These are phyloP conservation scores for Erebia epiphron DNA, from an alignment of 2,888 invertebrate genomes.

Conservation along the genomic window DNA sequence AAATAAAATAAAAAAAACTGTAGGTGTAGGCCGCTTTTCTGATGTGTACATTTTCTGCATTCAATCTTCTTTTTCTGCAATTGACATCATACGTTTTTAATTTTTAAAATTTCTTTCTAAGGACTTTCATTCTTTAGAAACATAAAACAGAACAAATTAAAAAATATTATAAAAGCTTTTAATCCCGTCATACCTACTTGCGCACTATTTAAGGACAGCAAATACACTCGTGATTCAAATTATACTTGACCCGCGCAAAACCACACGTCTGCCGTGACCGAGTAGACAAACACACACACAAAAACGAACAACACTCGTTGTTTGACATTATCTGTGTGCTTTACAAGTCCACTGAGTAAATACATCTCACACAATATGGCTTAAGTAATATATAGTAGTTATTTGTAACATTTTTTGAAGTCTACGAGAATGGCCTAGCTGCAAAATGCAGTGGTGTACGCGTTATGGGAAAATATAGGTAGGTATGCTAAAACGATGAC, in stretches of 20 bases:
- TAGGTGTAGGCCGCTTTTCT: no score
- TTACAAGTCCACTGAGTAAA: conserved; percentile 61
- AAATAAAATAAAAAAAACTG: no score
- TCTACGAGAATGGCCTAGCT: not conserved
- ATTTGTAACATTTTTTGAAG: conserved; percentile 9
- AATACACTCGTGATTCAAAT: conserved; percentile 59
- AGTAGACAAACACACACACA: conserved; percentile 63
- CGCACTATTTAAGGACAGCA: conserved; percentile 47
- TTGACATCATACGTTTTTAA: no score
- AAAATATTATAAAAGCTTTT: conserved; percentile 8
- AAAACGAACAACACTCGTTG: conserved; percentile 60
- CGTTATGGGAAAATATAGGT: not conserved
- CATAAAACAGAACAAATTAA: not conserved
- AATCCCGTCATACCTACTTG: conserved; percentile 36
- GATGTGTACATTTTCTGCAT: no score
- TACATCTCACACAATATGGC: conserved; percentile 37
- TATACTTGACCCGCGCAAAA: conserved; percentile 69
- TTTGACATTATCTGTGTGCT: conserved; percentile 69
- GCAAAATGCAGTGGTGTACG: not conserved
- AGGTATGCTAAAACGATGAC: not conserved
- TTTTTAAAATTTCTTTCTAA: no score
- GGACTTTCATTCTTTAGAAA: no score
- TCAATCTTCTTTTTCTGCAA: no score
- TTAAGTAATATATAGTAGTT: conserved; percentile 18
- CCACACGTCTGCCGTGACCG: conserved; percentile 78